Evolutionary conservation across 2,113 vertebrate species (phyloP), one percentile per base, ranked within the genome.

Genomic region (Hoplias malabaricus): DNA sequence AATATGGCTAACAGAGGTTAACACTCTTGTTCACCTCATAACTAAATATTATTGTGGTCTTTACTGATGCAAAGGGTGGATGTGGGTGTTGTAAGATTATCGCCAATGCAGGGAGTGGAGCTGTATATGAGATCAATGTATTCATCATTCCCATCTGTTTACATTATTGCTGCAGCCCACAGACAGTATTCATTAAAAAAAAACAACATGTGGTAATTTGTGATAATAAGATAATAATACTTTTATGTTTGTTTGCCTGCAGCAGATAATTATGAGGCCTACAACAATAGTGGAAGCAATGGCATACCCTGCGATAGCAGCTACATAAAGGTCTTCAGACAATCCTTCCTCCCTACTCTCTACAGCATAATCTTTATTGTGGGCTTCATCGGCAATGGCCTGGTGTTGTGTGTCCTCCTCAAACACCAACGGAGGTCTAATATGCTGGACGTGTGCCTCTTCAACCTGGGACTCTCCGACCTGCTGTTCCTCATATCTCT

Each of bases 391-490:
- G 91, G 91, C 50, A 98, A 98, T 29, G 63, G 81, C 70, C 86
- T 97, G n/a, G 94, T 98, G 19, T 5, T 95, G 65, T 91, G 92
- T 33, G 90, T 98, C 69, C 90, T 96, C 8, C 42, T 91, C 57
- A 81, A 80, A 77, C 85, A 88, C 70, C 87, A 88, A 34, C 91
- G 89, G 48, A 84, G 92, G 68, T 89, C 57, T 75, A 93, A 90
- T 43, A 48, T 95, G 88, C 95, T 95, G 0, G 95, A 96, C 0
- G 46, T 96, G 5, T 96, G 95, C 78, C 92, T 97, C 8, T 63
- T 96, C 81, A 95, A 96, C 89, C 85, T 98, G 29, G 94, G 94
- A 1, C 21, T 96, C 27, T 91, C 96, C 0, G 94, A 98, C 82
- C 87, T 97, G 38, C 78, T 97, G 14, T 96, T 97, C 33, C 84